Evolutionary conservation across 2,888 invertebrate genomes (phyloP).

Genomic region (Eulithis testata): DNA sequence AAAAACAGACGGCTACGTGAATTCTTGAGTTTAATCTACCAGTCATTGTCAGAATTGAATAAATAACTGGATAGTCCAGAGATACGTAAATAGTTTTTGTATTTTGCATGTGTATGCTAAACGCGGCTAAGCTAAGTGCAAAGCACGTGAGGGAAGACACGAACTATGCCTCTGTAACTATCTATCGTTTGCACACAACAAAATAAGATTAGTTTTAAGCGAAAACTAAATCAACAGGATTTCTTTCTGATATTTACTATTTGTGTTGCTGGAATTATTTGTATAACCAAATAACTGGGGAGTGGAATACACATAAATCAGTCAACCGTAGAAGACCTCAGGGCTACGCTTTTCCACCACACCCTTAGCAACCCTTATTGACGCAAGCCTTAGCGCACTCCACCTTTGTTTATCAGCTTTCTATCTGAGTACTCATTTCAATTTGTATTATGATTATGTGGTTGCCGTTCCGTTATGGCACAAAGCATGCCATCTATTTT

Average conservation of each 20-base stretch:
- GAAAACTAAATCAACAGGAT: no score
- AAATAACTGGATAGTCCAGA: background rate
- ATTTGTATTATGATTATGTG: constrained; percentile 35
- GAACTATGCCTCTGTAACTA: background rate
- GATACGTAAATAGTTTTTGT: background rate
- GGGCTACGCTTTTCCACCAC: constrained; percentile 53
- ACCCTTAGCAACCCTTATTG: constrained; percentile 71
- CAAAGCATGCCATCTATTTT: constrained; percentile 20
- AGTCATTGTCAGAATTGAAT: background rate
- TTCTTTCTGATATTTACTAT: background rate
- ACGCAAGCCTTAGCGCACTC: constrained; percentile 66
- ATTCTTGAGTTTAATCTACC: background rate
- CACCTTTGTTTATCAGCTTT: constrained; percentile 76
- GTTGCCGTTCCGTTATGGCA: constrained; percentile 9
- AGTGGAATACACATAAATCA: constrained; percentile 45
- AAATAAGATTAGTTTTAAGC: no score
- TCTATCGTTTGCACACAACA: background rate
- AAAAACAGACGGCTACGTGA: constrained; percentile 15
- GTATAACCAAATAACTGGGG: constrained; percentile 34
- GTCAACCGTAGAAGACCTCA: constrained; percentile 45
- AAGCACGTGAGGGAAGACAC: background rate
- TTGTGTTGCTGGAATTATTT: constrained; percentile 7
- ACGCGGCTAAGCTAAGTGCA: background rate
- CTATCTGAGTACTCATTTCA: constrained; percentile 59
- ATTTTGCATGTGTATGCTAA: background rate